Evolutionary conservation across 1,140 invertebrate genomes (phyloP).

Genomic region (Solenopsis invicta): DNA sequence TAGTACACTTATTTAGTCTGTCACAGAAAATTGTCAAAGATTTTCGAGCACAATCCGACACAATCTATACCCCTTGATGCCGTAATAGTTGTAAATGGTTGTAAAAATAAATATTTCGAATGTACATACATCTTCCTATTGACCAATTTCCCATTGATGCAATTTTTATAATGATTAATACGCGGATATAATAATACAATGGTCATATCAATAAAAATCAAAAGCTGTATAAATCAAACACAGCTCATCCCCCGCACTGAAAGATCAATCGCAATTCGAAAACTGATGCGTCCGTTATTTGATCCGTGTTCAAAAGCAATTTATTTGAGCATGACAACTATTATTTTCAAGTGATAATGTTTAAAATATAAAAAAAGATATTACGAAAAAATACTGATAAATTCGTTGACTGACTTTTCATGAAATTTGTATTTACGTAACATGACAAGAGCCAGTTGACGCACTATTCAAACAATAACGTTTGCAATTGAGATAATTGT

Average conservation of each 20-base stretch:
- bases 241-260: neutral
- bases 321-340: slow-evolving; percentile 16
- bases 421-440: neutral
- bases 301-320: slow-evolving; percentile 26
- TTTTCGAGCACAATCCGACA: too few relatives aligned
- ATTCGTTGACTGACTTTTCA: neutral
- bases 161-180: neutral
- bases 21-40: too few relatives aligned
- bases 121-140: neutral
- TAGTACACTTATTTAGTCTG: too few relatives aligned
- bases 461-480: neutral
- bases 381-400: neutral
- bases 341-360: slow-evolving; percentile 14
- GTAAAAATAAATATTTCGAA: neutral
- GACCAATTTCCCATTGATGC: neutral
- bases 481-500: neutral
- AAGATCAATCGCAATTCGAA: slow-evolving; percentile 22
- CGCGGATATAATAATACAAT: neutral
- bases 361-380: slow-evolving; percentile 23
- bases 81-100: too few relatives aligned
- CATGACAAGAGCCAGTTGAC: neutral
- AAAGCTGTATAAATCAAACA: slow-evolving; percentile 1
- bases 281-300: slow-evolving; percentile 28
- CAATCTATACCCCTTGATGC: too few relatives aligned
- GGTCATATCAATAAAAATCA: slow-evolving; percentile 15